Base-by-base conservation (phyloP, 2,888 invertebrate genomes). In the Hirtodrosophila histrioides region DNA sequence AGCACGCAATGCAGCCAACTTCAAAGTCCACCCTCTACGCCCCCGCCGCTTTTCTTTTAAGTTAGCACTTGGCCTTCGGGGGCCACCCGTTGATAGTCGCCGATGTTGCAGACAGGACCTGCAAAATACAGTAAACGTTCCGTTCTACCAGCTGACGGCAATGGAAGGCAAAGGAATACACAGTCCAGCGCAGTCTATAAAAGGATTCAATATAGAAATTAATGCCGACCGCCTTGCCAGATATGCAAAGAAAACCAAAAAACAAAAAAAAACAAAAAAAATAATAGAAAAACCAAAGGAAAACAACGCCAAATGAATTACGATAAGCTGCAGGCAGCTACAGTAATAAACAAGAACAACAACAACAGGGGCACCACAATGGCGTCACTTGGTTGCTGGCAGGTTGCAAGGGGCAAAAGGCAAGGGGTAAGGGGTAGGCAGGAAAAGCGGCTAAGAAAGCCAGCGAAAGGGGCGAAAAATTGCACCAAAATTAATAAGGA, bases 171-270 rank as follows among this genome's bases (percentile, higher is more conserved):
- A 27, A 53, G 11, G 11, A 51, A 35, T 44, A 11, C 39, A 44
- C 43, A 17, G 50, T 51, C 49, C 37, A 27, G 35, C 24, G 23
- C 45, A 51, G 62, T 72, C 72, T 49, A 56, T 63, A 63, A 75
- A 84, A 78, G 86, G 83, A 81, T 85, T 81, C 80, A 82, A 81
- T 81, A 85, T 79, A 60, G 53, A 75, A 84, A 85, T 78, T 85
- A 85, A 81, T 78, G 82, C 69, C 58, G 61, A 51, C 60, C 74
- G 78, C 66, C 69, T 61, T 55, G 40, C 54, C 23, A 61, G 53
- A 50, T 69, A 66, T 49, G 57, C 43, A 40, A 44, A 56, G 12
- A 31, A 33, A 29, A 50, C 10, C 9, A 68, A 50, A 54, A 36
- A 55, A 2, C 8, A 48, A n/a, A 1, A 29, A 45, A 6, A 7